Base-by-base conservation (phyloP, 2,797 vertebrate species). In the Orientallactaga sibirica region DNA sequence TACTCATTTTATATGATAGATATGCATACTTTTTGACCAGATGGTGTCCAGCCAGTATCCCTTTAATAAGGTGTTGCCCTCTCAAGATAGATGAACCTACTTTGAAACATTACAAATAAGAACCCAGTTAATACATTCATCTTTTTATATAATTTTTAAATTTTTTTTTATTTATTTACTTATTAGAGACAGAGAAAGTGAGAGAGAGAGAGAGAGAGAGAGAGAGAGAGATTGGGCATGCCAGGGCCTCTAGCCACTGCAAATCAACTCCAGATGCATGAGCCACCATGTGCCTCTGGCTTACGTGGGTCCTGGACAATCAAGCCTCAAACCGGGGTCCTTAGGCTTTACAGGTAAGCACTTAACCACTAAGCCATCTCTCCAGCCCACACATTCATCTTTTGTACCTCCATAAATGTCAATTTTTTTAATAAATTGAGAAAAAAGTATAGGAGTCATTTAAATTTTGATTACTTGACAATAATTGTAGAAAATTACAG, bases 361-460 rank as follows among this genome's bases (percentile, higher is more conserved):
- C 33, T 37, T 37, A 37, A 37, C 33, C 33, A 37, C 33, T 37
- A 37, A 37, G 33, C 33, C 33, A 37, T 37, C 2, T 37, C 33
- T 37, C 33, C 33, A 37, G 33, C 33, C 33, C 33, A 37, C 33
- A 19, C 15, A 37, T 24, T 80, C 67, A 68, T 19, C 11, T 61
- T 8, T 85, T 24, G 10, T 8, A 22, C 55, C 77, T 82, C 3
- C 15, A 86, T 58, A 82, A 66, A 62, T 62, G 73, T 43, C 71
- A 90, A 81, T 86, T 55, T 33, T 10, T 73, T 52, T 77, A 25
- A 73, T 37, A n/a, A 90, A 83, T 61, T 74, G 70, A 76, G 73
- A 33, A 83, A 85, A 80, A 66, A 25, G 33, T 58, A 81, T 2
- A 33, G 4, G 43, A 81, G 22, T 48, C 73, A 33, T 77, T 81